Evolutionary conservation across 2,888 invertebrate genomes (phyloP).

Genomic region (Clitarchus hookeri): DNA sequence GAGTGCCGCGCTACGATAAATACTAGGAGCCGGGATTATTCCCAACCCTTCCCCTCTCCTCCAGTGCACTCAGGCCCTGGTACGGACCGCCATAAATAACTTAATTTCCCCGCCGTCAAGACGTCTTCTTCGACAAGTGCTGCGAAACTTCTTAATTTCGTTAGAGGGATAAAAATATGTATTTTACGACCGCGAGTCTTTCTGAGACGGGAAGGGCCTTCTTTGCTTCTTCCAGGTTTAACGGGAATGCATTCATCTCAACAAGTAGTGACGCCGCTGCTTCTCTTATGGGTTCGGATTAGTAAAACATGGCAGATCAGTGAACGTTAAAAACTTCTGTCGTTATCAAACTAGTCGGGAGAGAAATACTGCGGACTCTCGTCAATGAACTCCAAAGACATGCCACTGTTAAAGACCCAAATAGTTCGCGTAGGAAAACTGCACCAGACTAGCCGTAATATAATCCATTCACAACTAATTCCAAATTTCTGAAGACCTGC

Average conservation of each 20-base stretch:
- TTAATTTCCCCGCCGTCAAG: background rate
- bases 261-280: background rate
- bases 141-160: background rate
- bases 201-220: background rate
- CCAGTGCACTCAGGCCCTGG: background rate
- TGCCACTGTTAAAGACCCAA: too few species aligned
- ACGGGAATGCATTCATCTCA: background rate
- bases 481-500: too few species aligned
- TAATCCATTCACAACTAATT: too few species aligned
- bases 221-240: background rate
- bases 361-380: too few species aligned
- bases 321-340: too few species aligned
- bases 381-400: too few species aligned
- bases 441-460: too few species aligned
- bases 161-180: background rate
- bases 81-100: background rate
- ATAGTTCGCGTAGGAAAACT: too few species aligned
- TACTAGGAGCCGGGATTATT: background rate
- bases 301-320: too few species aligned
- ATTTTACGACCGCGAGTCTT: background rate
- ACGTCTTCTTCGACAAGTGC: constrained; percentile 5
- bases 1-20: background rate
- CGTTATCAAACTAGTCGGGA: too few species aligned
- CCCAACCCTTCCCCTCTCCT: background rate
- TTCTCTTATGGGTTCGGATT: too few species aligned